Evolutionary conservation across 2,888 invertebrate species (phyloP), one percentile per base, ranked within the genome.

Genomic region (Lobophora halterata): DNA sequence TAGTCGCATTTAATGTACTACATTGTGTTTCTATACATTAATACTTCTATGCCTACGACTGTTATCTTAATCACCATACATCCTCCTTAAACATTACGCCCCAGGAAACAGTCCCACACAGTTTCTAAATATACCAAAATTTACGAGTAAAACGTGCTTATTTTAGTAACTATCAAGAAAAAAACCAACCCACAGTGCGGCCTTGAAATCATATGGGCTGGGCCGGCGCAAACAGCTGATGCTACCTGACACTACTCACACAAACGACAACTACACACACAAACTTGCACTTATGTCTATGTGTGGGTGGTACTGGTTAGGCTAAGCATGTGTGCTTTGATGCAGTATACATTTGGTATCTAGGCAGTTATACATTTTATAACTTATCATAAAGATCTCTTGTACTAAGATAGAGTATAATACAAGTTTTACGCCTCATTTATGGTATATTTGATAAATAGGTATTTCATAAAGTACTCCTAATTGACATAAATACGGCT

Each of bases 201-300:
- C 86, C 86, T 87, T 87, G 83, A 85, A 77, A 75, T 87, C 86
- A 87, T 85, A 83, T 87, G 86, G 81, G 74, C 65, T 71, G 72
- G 66, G 67, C 64, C 37, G 45, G 70, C 54, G 64, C 70, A 76
- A 50, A 85, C 86, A 86, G 86, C 86, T 86, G 86, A 86, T 79
- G 74, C 61, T 85, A 83, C 83, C 83, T 83, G 82, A 75, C 68
- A 68, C 72, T 53, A 60, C 65, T 51, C 61, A 51, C 52, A 52
- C 42, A 47, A 1, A 21, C 8, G 20, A 13, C 36, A 48, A 46
- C 21, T 47, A 53, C 53, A 30, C 37, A 2, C 23, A 10, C 37
- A 31, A 28, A 20, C 29, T 18, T 1, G 8, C 3, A 20, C 19
- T 21, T 19, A 10, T 14, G 13, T 35, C 3, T 5, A 13, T 29